Percentiles rank a stretch among this genome's conserved stretches.
These are phyloP conservation scores for Poeciliopsis prolifica DNA, from an alignment of 2,113 vertebrate species.

Conservation along the genomic window DNA sequence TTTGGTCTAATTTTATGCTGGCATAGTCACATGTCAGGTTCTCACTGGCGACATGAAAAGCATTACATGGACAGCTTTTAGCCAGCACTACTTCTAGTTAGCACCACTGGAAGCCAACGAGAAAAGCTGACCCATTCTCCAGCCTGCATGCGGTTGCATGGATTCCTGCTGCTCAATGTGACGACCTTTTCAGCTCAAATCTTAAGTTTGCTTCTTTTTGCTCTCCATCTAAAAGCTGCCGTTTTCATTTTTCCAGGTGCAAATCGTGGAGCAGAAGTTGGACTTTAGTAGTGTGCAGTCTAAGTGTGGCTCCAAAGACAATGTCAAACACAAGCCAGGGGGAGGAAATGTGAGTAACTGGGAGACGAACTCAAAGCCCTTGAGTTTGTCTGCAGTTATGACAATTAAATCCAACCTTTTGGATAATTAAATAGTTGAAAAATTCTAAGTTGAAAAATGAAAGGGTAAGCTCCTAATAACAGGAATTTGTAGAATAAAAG, in stretches of 20 bases:
- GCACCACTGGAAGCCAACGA: no score
- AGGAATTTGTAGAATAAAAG: no score
- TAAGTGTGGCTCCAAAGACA: conserved; percentile 97
- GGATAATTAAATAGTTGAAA: background rate
- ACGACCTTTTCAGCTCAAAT: conserved; percentile 13
- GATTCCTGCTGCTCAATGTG: background rate
- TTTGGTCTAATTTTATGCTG: background rate
- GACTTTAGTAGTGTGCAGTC: conserved; percentile 94
- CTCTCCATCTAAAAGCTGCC: conserved; percentile 53
- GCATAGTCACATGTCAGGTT: background rate
- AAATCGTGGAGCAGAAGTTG: conserved; percentile 97
- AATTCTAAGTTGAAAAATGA: no score
- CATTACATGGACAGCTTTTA: background rate
- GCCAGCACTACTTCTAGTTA: no score
- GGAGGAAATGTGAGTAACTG: conserved; percentile 96
- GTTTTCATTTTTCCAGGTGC: conserved; percentile 85
- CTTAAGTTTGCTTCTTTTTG: conserved; percentile 8
- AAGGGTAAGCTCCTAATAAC: no score
- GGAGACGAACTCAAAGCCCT: conserved; percentile 71
- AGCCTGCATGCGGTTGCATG: conserved; percentile 15
- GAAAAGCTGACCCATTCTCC: background rate
- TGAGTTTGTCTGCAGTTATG: conserved; percentile 76
- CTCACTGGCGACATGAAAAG: background rate
- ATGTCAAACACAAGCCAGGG: conserved; percentile 93
- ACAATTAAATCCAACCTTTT: conserved; percentile 47